Evolutionary conservation across 1,140 invertebrate genomes (phyloP).

Genomic region (Scaptomyza pallida): DNA sequence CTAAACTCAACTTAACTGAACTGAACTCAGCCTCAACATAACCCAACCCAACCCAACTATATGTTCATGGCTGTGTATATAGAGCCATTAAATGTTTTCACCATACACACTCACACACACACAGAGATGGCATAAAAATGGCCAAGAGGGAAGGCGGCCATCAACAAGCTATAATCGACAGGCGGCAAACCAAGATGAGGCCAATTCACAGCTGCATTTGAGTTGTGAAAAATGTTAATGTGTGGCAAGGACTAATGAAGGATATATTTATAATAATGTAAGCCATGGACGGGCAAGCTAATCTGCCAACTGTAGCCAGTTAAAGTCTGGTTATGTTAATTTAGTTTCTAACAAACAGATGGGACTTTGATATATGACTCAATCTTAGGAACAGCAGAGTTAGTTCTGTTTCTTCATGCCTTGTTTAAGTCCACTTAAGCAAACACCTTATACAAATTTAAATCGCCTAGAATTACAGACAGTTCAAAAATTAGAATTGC

Average conservation of each 20-base stretch:
- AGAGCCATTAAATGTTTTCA: slow-evolving; percentile 69
- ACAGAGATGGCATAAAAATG: slow-evolving; percentile 52
- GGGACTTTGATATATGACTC: neutral
- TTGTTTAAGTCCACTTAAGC: too few relatives aligned
- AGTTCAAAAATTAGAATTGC: neutral
- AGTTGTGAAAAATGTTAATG: slow-evolving; percentile 3
- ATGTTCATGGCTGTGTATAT: slow-evolving; percentile 33
- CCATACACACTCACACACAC: slow-evolving; percentile 29
- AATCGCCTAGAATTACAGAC: neutral
- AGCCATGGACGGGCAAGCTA: too few relatives aligned
- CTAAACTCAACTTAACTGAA: slow-evolving; percentile 45
- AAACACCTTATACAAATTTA: too few relatives aligned
- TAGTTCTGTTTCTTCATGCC: too few relatives aligned
- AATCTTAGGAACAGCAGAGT: neutral
- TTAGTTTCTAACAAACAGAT: neutral
- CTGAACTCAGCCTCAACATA: slow-evolving; percentile 18
- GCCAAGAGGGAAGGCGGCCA: slow-evolving; percentile 14
- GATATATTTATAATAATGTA: neutral
- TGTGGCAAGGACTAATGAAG: slow-evolving; percentile 5
- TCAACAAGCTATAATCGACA: slow-evolving; percentile 23
- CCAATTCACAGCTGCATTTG: slow-evolving; percentile 25
- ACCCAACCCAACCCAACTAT: neutral
- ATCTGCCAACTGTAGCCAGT: neutral
- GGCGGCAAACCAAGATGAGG: slow-evolving; percentile 26
- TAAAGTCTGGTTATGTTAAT: neutral